phyloP scores from a whole-genome alignment of 2,888 invertebrate species.

The Anoncus sp. region DNA sequence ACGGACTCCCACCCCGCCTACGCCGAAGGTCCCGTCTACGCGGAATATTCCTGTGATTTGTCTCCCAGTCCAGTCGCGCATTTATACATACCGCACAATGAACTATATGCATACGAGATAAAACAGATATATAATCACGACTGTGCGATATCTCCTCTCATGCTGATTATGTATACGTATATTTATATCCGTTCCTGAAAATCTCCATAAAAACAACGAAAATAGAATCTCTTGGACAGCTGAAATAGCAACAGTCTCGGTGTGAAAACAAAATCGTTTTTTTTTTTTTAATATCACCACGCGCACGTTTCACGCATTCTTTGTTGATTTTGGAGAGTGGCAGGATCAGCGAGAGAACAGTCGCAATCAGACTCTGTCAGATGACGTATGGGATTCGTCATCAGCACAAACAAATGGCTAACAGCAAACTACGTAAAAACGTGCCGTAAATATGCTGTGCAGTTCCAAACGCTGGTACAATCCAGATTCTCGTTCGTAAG shows the following conservation, averaged over 20 bases:
- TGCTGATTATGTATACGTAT: neutral
- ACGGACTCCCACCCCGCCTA: too few species aligned
- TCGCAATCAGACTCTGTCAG: neutral
- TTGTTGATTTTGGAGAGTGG: neutral
- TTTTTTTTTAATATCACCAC: neutral
- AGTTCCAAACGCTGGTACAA: too few species aligned
- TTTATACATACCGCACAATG: too few species aligned
- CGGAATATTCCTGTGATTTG: too few species aligned
- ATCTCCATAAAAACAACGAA: conserved; percentile 34
- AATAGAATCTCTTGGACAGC: conserved; percentile 24
- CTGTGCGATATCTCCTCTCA: neutral
- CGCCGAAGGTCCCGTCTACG: too few species aligned
- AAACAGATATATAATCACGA: neutral
- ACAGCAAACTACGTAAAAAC: too few species aligned
- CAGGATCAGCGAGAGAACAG: neutral
- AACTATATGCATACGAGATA: neutral
- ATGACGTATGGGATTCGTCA: neutral
- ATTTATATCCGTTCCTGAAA: conserved; percentile 15
- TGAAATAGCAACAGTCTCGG: conserved; percentile 23
- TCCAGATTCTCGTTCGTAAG: neutral
- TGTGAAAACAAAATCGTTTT: neutral
- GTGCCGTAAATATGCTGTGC: too few species aligned
- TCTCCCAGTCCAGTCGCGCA: too few species aligned
- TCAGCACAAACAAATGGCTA: neutral
- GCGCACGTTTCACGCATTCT: conserved; percentile 1